Percentiles rank a stretch among this genome's conserved stretches.
Evolutionary conservation across 2,797 vertebrate genomes (phyloP).

Genomic region (Chaetophractus vellerosus): DNA sequence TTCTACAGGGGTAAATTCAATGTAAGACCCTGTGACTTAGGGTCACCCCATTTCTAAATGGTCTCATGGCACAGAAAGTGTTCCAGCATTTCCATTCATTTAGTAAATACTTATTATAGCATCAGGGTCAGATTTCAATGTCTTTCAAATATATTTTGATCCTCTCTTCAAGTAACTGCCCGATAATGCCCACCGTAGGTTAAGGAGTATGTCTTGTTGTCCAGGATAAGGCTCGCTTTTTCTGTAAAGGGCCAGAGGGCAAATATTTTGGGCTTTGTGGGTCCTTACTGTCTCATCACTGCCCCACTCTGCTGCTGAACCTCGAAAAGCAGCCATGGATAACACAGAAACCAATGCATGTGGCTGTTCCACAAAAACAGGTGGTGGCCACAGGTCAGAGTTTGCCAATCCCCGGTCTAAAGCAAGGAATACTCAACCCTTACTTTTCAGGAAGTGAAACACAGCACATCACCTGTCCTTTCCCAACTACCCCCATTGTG

Average conservation of each 20-base stretch:
- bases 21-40: background rate
- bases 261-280: background rate
- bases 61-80: background rate
- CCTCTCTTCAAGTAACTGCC: conserved; percentile 34
- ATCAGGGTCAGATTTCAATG: background rate
- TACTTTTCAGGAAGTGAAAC: background rate
- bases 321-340: background rate
- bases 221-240: conserved; percentile 4
- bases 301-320: background rate
- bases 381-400: background rate
- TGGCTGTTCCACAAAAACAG: background rate
- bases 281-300: background rate
- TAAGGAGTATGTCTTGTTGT: background rate
- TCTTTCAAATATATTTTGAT: conserved; percentile 50
- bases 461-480: background rate
- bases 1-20: background rate
- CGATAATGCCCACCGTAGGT: background rate
- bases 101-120: conserved; percentile 59
- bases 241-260: background rate
- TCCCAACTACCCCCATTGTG: background rate
- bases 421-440: background rate
- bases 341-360: background rate
- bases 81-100: background rate
- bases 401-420: background rate
- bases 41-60: background rate